Conservation (phyloP, 2,888 invertebrate genomes). For the Stenurella melanura region DNA sequence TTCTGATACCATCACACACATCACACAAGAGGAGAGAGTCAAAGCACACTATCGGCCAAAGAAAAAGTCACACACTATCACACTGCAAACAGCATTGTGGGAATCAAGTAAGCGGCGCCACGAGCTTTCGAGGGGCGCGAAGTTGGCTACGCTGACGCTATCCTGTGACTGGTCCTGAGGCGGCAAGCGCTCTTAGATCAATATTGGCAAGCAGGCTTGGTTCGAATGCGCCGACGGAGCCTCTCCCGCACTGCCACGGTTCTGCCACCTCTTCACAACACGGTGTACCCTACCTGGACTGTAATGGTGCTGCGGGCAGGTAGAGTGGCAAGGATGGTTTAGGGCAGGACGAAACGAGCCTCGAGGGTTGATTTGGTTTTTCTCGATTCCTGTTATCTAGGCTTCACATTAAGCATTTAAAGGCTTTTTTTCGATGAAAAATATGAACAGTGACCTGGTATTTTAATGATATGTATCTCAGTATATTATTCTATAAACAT, state of each 20-base stretch:
- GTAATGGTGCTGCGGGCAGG: constrained; percentile 12
- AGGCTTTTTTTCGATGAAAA: not conserved
- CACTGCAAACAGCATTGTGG: constrained; percentile 28
- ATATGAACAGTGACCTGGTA: too few relatives aligned
- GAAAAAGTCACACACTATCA: constrained; percentile 23
- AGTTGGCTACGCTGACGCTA: constrained; percentile 64
- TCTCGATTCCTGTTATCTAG: not conserved
- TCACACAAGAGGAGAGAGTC: constrained; percentile 11
- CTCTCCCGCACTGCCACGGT: not conserved
- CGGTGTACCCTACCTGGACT: constrained; percentile 18
- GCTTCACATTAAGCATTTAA: not conserved
- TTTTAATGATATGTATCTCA: too few relatives aligned
- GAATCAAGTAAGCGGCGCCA: constrained; percentile 32
- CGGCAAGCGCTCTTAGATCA: constrained; percentile 66
- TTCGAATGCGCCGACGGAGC: constrained; percentile 53
- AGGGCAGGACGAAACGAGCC: constrained; percentile 13
- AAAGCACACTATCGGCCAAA: constrained; percentile 15
- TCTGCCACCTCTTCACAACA: constrained; percentile 10
- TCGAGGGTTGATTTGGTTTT: constrained; percentile 6
- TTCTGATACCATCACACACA: constrained; percentile 13
- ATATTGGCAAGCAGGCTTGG: constrained; percentile 66
- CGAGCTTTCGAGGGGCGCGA: constrained; percentile 29
- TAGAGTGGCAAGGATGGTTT: constrained; percentile 9
- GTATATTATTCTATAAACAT: too few relatives aligned
- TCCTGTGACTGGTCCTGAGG: constrained; percentile 70